phyloP scores from a whole-genome alignment of 2,888 invertebrate genomes.

The Chromoteleia sp. region DNA sequence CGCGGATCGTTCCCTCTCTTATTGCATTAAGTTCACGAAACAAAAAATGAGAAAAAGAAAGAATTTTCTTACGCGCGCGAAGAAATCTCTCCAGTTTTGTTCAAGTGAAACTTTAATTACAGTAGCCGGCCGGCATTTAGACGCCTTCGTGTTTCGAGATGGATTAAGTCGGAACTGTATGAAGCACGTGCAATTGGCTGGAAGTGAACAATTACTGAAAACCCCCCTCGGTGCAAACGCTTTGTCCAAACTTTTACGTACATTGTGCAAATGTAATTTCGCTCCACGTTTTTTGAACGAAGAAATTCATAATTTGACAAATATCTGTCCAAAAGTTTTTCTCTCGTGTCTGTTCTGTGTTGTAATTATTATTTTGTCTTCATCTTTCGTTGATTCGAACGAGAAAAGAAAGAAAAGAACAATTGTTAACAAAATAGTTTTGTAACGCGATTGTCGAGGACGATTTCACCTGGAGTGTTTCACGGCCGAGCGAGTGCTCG shows the following conservation, averaged over 20 bases:
- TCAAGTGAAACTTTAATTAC: constrained; percentile 70
- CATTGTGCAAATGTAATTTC: constrained; percentile 49
- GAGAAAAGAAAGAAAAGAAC: background rate
- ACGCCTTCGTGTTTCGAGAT: constrained; percentile 73
- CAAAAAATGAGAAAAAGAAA: constrained; percentile 4
- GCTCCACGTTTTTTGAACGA: background rate
- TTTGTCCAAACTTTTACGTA: constrained; percentile 58
- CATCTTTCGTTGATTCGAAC: too few species aligned
- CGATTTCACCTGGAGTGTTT: constrained; percentile 62
- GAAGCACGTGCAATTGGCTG: constrained; percentile 71
- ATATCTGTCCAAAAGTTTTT: background rate
- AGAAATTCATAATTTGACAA: constrained; percentile 18
- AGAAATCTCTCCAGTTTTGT: constrained; percentile 67
- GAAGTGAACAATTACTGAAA: constrained; percentile 70
- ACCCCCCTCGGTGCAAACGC: constrained; percentile 55
- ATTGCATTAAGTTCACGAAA: constrained; percentile 50
- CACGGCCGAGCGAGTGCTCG: constrained; percentile 64
- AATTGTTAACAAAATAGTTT: constrained; percentile 58
- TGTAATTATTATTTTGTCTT: too few species aligned
- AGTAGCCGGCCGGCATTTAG: constrained; percentile 60
- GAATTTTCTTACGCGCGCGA: constrained; percentile 30
- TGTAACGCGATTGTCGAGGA: constrained; percentile 59
- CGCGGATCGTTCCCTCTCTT: constrained; percentile 17
- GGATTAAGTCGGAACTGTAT: constrained; percentile 73
- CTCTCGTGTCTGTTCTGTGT: too few species aligned